These are phyloP conservation scores for Caranx melampygus DNA, from an alignment of 2,113 vertebrate genomes.

Conservation along the genomic window DNA sequence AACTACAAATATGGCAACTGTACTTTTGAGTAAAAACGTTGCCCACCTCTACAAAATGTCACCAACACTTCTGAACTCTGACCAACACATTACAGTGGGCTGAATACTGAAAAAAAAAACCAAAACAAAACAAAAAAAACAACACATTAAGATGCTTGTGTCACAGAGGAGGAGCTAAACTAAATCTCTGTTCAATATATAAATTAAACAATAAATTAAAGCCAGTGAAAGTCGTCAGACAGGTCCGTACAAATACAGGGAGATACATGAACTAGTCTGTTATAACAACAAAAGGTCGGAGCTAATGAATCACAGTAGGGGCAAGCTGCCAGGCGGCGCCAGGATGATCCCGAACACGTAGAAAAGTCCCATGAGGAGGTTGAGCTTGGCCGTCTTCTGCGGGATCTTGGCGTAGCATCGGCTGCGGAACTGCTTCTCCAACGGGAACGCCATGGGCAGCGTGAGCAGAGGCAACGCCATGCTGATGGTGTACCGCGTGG, in stretches of 20 bases:
- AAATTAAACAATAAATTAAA: conserved; percentile 82
- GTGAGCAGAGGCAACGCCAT: conserved; percentile 96
- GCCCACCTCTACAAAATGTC: conserved; percentile 46
- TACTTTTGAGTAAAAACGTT: conserved; percentile 32
- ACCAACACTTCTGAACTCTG: conserved; percentile 31
- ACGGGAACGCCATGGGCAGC: conserved; percentile 93
- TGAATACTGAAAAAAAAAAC: conserved; percentile 68
- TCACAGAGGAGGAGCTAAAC: conserved; percentile 47
- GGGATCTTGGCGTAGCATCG: conserved; percentile 92
- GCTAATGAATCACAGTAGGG: conserved; percentile 83
- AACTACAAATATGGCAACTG: conserved; percentile 61
- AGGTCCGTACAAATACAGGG: conserved; percentile 64
- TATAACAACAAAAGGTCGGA: conserved; percentile 56
- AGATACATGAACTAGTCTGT: conserved; percentile 64
- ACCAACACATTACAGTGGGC: conserved; percentile 36
- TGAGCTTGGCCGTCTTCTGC: conserved; percentile 96
- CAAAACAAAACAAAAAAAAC: not conserved
- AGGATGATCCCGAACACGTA: conserved; percentile 94
- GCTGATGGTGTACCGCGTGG: conserved; percentile 94
- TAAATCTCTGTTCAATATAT: conserved; percentile 58
- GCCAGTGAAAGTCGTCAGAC: conserved; percentile 37
- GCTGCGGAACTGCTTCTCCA: conserved; percentile 94
- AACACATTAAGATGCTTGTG: conserved; percentile 17
- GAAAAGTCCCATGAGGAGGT: conserved; percentile 95
- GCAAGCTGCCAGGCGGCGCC: conserved; percentile 90